These are phyloP conservation scores for Drosophila jambulina DNA, from an alignment of 1,140 invertebrate species.

Conservation along the genomic window DNA sequence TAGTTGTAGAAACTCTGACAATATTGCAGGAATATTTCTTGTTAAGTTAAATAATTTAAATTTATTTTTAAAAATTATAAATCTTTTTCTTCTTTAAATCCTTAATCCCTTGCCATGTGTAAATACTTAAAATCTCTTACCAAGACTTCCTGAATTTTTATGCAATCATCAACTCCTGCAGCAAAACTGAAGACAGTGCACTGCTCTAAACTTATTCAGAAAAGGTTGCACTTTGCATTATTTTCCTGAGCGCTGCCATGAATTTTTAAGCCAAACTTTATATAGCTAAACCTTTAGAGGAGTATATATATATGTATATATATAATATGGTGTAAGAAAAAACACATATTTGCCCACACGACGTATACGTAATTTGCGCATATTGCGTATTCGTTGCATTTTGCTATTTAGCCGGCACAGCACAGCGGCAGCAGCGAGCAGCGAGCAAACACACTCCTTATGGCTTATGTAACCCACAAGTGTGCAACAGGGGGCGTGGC, in stretches of 20 bases:
- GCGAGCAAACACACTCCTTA: conserved; percentile 39
- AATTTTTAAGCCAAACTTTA: conserved; percentile 44
- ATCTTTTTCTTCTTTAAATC: background rate
- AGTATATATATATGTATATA: background rate
- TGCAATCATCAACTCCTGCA: background rate
- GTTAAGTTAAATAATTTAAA: background rate
- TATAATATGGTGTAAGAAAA: conserved; percentile 5
- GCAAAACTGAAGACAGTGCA: background rate
- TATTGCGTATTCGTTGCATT: conserved; percentile 78
- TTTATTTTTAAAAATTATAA: background rate
- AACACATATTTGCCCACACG: conserved; percentile 65
- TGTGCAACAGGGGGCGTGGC: conserved; percentile 16
- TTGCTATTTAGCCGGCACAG: conserved; percentile 63
- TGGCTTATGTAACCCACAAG: conserved; percentile 70
- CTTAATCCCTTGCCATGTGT: background rate
- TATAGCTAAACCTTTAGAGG: conserved; percentile 16
- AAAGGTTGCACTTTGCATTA: conserved; percentile 40
- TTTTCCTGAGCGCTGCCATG: conserved; percentile 35
- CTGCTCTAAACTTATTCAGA: conserved; percentile 28
- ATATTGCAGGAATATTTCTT: too few relatives aligned
- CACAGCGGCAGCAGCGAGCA: conserved; percentile 48
- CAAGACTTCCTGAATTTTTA: background rate
- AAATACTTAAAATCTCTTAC: background rate
- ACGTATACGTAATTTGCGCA: conserved; percentile 78
- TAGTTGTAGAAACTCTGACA: too few relatives aligned